Evolutionary conservation across 2,888 invertebrate species (phyloP).

Genomic region (Rambutsinella grinnellia): DNA sequence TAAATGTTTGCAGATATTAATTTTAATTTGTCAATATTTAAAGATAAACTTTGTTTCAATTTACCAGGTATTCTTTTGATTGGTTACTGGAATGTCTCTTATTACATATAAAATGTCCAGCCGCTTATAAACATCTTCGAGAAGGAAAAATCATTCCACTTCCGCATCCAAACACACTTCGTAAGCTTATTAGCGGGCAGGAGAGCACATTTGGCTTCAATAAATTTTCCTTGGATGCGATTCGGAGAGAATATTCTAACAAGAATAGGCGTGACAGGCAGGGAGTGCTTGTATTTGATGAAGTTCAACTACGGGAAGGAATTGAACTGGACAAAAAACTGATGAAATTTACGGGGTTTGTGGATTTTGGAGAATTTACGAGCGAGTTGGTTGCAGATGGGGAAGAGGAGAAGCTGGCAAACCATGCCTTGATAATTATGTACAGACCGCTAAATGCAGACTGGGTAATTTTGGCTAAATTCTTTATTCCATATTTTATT

Average conservation of each 20-base stretch:
- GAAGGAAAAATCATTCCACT: background rate
- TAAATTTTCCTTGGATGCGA: background rate
- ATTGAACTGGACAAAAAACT: background rate
- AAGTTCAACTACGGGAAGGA: slow-evolving; percentile 18
- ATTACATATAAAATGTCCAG: slow-evolving; percentile 11
- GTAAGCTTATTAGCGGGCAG: background rate
- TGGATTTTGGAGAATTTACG: slow-evolving; percentile 8
- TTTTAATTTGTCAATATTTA: too few relatives aligned
- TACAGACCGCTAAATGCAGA: background rate
- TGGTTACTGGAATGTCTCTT: slow-evolving; percentile 11
- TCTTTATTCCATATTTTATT: too few relatives aligned
- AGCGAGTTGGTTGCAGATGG: background rate
- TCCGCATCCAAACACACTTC: background rate
- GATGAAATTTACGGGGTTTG: slow-evolving; percentile 8
- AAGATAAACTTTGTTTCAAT: too few relatives aligned
- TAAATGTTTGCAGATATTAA: too few relatives aligned
- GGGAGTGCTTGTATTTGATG: slow-evolving; percentile 4
- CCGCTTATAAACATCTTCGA: slow-evolving; percentile 10
- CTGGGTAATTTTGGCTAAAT: slow-evolving; percentile 6
- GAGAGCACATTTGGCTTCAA: slow-evolving; percentile 12
- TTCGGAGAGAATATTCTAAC: background rate
- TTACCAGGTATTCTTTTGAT: slow-evolving; percentile 7
- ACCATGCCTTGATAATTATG: background rate
- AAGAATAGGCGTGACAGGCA: slow-evolving; percentile 3
- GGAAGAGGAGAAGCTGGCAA: background rate